These are phyloP conservation scores for Diceros bicornis DNA, from an alignment of 2,797 vertebrate genomes.

Conservation along the genomic window DNA sequence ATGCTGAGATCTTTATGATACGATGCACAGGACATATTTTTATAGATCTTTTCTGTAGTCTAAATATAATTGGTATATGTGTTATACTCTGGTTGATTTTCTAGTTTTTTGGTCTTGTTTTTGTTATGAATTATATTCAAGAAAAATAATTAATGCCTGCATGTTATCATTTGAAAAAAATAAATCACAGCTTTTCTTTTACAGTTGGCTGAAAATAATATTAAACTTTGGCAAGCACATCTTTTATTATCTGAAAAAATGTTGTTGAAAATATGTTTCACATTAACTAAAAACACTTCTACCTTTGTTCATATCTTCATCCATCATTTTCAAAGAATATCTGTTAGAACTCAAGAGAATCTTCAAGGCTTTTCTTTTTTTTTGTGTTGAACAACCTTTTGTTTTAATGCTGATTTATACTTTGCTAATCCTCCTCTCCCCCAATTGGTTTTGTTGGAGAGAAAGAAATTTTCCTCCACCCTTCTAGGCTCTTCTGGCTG, in stretches of 20 bases:
- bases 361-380: background rate
- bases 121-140: conserved; percentile 39
- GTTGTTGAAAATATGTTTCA: conserved; percentile 55
- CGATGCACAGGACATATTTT: background rate
- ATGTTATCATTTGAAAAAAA: conserved; percentile 44
- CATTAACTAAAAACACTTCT: background rate
- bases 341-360: background rate
- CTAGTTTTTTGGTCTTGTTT: background rate
- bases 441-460: background rate
- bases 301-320: background rate
- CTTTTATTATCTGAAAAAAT: conserved; percentile 66
- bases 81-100: background rate
- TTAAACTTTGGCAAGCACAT: conserved; percentile 16
- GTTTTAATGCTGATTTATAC: background rate
- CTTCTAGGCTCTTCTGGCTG: no score
- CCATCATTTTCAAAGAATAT: conserved; percentile 40
- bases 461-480: no score
- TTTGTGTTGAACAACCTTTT: background rate
- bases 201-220: conserved; percentile 60
- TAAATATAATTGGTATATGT: background rate
- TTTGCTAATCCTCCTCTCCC: background rate
- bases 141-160: conserved; percentile 32
- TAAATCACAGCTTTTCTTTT: background rate
- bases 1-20: background rate
- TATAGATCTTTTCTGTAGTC: background rate